Percentiles rank a stretch among this genome's conserved stretches.
phyloP scores from a whole-genome alignment of 2,113 vertebrate genomes.

The Plestiodon gilberti region DNA sequence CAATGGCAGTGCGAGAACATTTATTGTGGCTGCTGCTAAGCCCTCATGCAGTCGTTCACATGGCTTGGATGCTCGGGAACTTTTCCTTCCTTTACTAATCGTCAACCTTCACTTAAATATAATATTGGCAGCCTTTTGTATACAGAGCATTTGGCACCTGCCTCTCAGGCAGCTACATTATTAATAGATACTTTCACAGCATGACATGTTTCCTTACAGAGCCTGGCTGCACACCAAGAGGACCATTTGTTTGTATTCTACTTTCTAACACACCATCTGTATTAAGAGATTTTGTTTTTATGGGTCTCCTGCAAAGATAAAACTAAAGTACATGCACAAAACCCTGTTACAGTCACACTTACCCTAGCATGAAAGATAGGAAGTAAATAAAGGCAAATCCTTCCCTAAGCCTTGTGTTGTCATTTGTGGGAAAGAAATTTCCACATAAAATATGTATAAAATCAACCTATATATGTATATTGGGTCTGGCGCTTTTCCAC shows the following conservation, averaged over 20 bases:
- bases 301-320: not conserved
- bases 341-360: not conserved
- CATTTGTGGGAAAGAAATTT: not conserved
- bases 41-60: not conserved
- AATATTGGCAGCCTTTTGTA: not conserved
- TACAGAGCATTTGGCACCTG: not conserved
- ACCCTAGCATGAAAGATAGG: not conserved
- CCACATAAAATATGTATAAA: not conserved
- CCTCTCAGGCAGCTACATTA: slow-evolving; percentile 9
- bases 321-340: not conserved
- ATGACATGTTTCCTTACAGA: slow-evolving; percentile 37
- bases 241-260: slow-evolving; percentile 29
- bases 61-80: not conserved
- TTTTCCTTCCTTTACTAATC: not conserved
- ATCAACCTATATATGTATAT: not conserved
- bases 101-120: not conserved
- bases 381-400: not conserved
- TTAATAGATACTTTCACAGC: slow-evolving; percentile 32
- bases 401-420: not conserved
- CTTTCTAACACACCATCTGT: slow-evolving; percentile 29
- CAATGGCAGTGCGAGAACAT: not conserved
- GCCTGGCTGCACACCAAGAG: slow-evolving; percentile 19
- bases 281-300: slow-evolving; percentile 3
- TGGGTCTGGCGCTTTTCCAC: not conserved
- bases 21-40: not conserved